Evolutionary conservation across 23 tunicate genomes (phyloP), one percentile per base, ranked within the genome.

Genomic region (Trididemnum clinides): DNA sequence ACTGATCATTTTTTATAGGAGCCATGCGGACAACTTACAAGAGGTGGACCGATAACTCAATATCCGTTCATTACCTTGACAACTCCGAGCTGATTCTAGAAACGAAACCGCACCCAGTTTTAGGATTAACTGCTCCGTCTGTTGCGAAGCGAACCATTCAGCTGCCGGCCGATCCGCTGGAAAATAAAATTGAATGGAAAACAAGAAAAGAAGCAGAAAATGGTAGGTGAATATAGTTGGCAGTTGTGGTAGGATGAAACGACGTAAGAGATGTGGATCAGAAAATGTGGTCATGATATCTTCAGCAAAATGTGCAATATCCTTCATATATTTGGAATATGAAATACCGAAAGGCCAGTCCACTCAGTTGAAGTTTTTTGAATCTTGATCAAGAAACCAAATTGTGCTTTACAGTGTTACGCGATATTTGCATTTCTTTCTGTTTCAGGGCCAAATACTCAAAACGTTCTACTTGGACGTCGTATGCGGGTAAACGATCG

Each of bases 41-140:
- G 64, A 81, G 94, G 0, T 94, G 98, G 94, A 94, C 90, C 5
- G 98, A 94, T 82, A 89, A 94, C 51, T 94, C 98, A 23, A 94
- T 94, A 33, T 82, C 93, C 0, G 98, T 94, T 0, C 86, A 38
- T 12, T 94, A 90, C 65, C 83, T 89, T 0, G 98, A 94, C 80
- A 86, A 95, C 32, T 89, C 94, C 34, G 91, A 87, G 30, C 81
- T 94, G 33, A 78, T 62, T 0, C 37, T 94, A 71, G 95, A 95
- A 71, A 90, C 95, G 3, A 95, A 95, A 72, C 99, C 99, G 1
- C 95, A 90, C 51, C 95, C 95, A 0, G 84, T 90, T 28, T 50
- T 90, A 62, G 95, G 95, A 1, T 57, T 95, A 34, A 90, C 95
- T 2, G 85, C 95, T 12, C 98, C 98, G 21, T 94, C 86, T 30